phyloP scores from a whole-genome alignment of 2,888 invertebrate species.

The Cataglyphis altisquamis region DNA sequence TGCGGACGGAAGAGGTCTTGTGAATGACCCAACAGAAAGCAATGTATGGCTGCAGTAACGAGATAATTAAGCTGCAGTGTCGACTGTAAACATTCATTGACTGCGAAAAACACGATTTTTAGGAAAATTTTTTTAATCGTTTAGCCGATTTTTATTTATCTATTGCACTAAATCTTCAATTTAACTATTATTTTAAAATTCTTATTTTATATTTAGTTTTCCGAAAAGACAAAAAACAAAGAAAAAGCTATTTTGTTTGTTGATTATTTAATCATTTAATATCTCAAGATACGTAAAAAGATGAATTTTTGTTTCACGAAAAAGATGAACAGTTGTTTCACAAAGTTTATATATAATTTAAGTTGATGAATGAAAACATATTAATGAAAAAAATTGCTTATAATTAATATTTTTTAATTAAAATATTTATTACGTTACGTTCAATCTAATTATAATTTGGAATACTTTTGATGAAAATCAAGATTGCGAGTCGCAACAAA shows the following conservation, averaged over 20 bases:
- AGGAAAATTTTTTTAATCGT: not conserved
- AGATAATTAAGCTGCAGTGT: slow-evolving; percentile 65
- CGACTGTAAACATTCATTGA: slow-evolving; percentile 53
- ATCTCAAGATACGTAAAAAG: not conserved
- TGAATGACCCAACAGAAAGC: slow-evolving; percentile 41
- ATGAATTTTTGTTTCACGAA: not conserved
- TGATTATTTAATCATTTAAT: not conserved
- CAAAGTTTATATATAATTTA: not conserved
- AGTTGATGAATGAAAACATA: not conserved
- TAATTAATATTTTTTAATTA: not conserved
- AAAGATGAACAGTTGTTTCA: no score
- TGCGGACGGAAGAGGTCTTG: slow-evolving; percentile 36
- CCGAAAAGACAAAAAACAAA: not conserved
- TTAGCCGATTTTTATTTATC: not conserved
- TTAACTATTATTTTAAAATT: not conserved
- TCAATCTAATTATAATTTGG: not conserved
- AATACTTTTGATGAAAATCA: not conserved
- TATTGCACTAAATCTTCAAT: not conserved
- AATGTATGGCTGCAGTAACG: slow-evolving; percentile 60
- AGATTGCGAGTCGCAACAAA: not conserved
- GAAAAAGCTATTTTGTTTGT: not conserved
- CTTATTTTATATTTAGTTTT: not conserved
- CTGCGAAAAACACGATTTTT: slow-evolving; percentile 35
- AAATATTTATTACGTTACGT: not conserved
- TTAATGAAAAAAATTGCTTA: not conserved